Conservation (phyloP, 2,797 vertebrate species). For the Morelia viridis region DNA sequence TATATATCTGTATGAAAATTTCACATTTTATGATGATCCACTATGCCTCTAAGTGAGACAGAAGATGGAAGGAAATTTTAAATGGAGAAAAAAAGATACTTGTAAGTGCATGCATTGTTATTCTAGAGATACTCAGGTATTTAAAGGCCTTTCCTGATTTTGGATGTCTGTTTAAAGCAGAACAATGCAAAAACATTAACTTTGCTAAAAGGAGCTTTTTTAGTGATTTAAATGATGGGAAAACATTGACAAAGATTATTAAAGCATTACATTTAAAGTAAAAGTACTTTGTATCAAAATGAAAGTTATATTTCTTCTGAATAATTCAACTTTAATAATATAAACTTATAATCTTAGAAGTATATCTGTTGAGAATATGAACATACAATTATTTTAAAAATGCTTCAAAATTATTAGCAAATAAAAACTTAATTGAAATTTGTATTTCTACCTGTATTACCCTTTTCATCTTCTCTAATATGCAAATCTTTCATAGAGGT, state of each 20-base stretch:
- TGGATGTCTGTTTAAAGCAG: not conserved
- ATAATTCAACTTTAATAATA: not conserved
- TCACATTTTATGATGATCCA: not conserved
- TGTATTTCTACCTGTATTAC: slow-evolving; percentile 83
- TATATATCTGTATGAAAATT: not conserved
- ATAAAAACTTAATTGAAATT: slow-evolving; percentile 19
- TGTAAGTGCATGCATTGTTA: not conserved
- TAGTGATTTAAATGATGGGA: not conserved
- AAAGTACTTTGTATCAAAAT: not conserved
- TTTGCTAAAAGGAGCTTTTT: not conserved
- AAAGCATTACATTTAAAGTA: not conserved
- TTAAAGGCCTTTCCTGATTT: not conserved
- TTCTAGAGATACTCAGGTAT: not conserved
- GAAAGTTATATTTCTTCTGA: not conserved
- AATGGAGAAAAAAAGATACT: not conserved
- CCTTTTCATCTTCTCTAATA: slow-evolving; percentile 88
- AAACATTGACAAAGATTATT: not conserved
- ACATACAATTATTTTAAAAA: not conserved
- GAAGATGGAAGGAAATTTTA: not conserved
- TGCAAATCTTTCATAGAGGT: slow-evolving; percentile 81
- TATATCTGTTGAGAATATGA: not conserved
- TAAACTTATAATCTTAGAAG: not conserved
- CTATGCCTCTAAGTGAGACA: not conserved
- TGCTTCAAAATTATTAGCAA: slow-evolving; percentile 5
- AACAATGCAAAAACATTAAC: not conserved